phyloP scores from a whole-genome alignment of 2,888 invertebrate genomes.

The Acrobasis suavella region DNA sequence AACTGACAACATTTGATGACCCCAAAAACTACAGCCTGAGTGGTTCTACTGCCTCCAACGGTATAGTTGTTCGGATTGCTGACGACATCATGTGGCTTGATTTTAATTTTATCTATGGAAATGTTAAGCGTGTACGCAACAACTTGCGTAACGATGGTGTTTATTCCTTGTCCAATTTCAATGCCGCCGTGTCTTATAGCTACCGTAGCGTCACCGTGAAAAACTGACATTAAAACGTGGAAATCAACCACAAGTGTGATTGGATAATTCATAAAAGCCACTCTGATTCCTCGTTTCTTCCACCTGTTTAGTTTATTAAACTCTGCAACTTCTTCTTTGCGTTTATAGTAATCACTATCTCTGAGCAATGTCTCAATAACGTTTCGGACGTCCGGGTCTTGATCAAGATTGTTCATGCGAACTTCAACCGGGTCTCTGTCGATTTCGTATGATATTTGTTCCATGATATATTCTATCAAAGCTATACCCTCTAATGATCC shows the following conservation, averaged over 20 bases:
- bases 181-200: slow-evolving; percentile 87
- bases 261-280: slow-evolving; percentile 87
- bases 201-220: slow-evolving; percentile 87
- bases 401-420: slow-evolving; percentile 54
- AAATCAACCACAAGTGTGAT: slow-evolving; percentile 76
- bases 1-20: slow-evolving; percentile 77
- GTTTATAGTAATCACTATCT: slow-evolving; percentile 77
- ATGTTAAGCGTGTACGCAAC: slow-evolving; percentile 85
- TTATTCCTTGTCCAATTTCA: slow-evolving; percentile 91
- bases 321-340: slow-evolving; percentile 77
- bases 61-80: slow-evolving; percentile 84
- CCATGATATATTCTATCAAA: slow-evolving; percentile 85
- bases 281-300: slow-evolving; percentile 88
- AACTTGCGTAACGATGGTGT: slow-evolving; percentile 87
- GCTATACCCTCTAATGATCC: slow-evolving; percentile 85
- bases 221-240: slow-evolving; percentile 85
- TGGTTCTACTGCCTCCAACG: slow-evolving; percentile 85
- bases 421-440: slow-evolving; percentile 83
- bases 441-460: slow-evolving; percentile 82
- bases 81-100: slow-evolving; percentile 84
- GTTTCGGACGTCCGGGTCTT: slow-evolving; percentile 68
- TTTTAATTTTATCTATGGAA: slow-evolving; percentile 83
- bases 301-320: slow-evolving; percentile 88
- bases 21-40: slow-evolving; percentile 51
- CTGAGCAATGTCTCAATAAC: slow-evolving; percentile 45